Evolutionary conservation across 1,140 invertebrate genomes (phyloP).

Genomic region (Ostrea denselamellosa): DNA sequence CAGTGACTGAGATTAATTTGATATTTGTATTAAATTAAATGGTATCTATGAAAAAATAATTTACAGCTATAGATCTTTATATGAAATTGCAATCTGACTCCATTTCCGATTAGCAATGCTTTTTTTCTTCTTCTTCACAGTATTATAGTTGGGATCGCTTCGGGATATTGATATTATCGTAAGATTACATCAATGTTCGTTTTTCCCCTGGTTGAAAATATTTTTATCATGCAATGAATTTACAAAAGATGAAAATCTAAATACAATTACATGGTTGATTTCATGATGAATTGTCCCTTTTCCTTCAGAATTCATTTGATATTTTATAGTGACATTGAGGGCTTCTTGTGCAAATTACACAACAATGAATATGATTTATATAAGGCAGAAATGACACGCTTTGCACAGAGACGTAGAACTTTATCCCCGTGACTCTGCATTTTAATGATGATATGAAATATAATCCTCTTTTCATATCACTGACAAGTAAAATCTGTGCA

Average conservation of each 20-base stretch:
- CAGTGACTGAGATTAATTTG: background rate
- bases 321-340: background rate
- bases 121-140: background rate
- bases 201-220: background rate
- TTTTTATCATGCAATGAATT: background rate
- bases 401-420: background rate
- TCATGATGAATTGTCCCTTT: background rate
- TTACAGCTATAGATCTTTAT: background rate
- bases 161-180: background rate
- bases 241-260: background rate
- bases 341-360: background rate
- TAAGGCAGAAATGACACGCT: background rate
- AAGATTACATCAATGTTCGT: no score
- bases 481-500: slow-evolving; percentile 30
- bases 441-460: slow-evolving; percentile 30
- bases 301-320: background rate
- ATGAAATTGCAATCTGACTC: background rate
- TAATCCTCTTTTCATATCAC: background rate
- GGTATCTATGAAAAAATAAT: background rate
- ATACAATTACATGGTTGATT: background rate
- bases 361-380: background rate
- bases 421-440: background rate
- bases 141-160: background rate
- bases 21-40: slow-evolving; percentile 18
- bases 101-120: background rate